A percentile compares a stretch with the other conserved stretches of the same genome.
These are phyloP conservation scores for Stenurella melanura DNA, from an alignment of 2,888 invertebrate genomes.

Conservation along the genomic window DNA sequence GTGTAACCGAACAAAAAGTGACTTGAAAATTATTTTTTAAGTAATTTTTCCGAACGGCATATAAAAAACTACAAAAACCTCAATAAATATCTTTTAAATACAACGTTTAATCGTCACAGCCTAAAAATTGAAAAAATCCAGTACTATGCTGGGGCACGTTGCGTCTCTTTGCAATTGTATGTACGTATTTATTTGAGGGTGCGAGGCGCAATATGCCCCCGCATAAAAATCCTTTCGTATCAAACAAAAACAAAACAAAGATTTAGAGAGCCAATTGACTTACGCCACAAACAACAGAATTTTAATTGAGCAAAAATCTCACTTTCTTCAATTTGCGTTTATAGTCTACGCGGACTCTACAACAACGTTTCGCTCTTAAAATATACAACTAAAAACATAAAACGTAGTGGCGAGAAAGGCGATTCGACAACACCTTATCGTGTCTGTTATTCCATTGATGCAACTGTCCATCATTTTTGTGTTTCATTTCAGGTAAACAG, in stretches of 20 bases:
- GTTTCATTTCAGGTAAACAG: not conserved
- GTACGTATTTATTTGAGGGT: not conserved
- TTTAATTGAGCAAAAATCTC: constrained; percentile 51
- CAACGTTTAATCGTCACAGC: constrained; percentile 64
- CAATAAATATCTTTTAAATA: constrained; percentile 62
- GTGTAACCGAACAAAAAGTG: constrained; percentile 30
- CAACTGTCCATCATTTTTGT: not conserved
- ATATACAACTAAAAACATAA: constrained; percentile 17
- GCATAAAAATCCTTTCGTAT: constrained; percentile 2
- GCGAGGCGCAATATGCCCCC: constrained; percentile 2
- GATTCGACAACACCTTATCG: not conserved
- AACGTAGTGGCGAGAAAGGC: constrained; percentile 1
- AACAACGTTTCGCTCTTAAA: constrained; percentile 28
- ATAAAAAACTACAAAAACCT: constrained; percentile 62
- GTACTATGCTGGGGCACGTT: constrained; percentile 43
- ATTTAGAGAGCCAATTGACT: constrained; percentile 45
- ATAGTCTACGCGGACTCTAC: constrained; percentile 24
- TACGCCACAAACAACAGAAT: constrained; percentile 17
- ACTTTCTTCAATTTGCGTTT: constrained; percentile 28
- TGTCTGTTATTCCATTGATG: not conserved
- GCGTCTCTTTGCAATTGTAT: not conserved
- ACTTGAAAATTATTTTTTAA: constrained; percentile 42
- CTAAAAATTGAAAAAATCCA: constrained; percentile 65
- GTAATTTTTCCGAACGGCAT: constrained; percentile 34
- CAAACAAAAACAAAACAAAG: constrained; percentile 29